phyloP scores from a whole-genome alignment of 2,888 invertebrate species.

The Apodemia hepburni region DNA sequence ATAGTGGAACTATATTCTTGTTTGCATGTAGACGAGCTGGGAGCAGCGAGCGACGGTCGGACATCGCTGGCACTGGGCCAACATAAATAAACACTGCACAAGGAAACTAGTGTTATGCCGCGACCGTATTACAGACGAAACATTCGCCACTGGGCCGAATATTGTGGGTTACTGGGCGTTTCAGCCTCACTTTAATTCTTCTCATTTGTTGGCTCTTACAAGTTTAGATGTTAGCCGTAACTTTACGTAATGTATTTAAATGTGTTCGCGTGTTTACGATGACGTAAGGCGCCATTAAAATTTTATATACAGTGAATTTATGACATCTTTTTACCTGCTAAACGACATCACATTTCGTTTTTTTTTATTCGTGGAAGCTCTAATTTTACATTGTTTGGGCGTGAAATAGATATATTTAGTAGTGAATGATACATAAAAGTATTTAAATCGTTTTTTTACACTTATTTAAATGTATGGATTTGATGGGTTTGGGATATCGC shows the following conservation, averaged over 20 bases:
- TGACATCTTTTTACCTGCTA: conserved; percentile 28
- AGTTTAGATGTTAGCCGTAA: neutral
- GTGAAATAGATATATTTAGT: conserved; percentile 1
- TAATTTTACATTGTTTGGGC: neutral
- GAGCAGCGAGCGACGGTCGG: conserved; percentile 60
- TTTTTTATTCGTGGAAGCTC: conserved; percentile 21
- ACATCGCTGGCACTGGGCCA: conserved; percentile 71
- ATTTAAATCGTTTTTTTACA: conserved; percentile 17
- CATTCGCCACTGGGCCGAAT: conserved; percentile 75
- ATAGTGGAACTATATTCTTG: conserved; percentile 52
- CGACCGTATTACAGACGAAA: conserved; percentile 78
- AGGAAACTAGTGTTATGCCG: conserved; percentile 80
- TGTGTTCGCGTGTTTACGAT: conserved; percentile 26
- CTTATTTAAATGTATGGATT: conserved; percentile 14
- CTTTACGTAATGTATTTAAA: conserved; percentile 22
- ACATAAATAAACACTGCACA: conserved; percentile 78
- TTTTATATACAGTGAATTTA: conserved; percentile 31
- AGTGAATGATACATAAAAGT: neutral
- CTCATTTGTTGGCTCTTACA: neutral
- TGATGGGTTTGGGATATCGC: conserved; percentile 26
- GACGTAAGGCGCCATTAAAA: conserved; percentile 31
- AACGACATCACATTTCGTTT: conserved; percentile 24
- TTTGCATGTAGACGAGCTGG: conserved; percentile 60
- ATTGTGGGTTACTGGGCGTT: conserved; percentile 77
- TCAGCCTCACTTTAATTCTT: conserved; percentile 24